Base-by-base conservation (phyloP, 2,113 vertebrate species). In the Nycticorax nycticorax region DNA sequence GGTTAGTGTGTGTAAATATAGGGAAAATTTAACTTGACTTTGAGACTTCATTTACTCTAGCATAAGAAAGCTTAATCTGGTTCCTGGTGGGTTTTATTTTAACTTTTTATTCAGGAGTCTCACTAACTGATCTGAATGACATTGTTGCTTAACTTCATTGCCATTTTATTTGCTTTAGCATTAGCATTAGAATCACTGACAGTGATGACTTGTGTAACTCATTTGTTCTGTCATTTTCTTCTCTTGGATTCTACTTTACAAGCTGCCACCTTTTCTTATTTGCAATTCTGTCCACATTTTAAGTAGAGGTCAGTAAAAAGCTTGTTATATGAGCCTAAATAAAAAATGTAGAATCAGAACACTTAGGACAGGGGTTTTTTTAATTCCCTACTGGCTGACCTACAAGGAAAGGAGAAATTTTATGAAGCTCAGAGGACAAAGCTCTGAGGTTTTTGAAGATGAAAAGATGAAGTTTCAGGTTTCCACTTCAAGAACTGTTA, bases 261-360 rank as follows among this genome's bases (percentile, higher is more conserved):
- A 88, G 13, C 6, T 73, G 39, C 4, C 19, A 55, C 5, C 2
- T 45, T 19, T 60, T 80, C 12, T 64, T 41, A 52, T 43, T 93
- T 93, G 84, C 22, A 63, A 6, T 84, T 69, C 55, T 86, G 17
- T 19, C 9, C 22, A 30, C 8, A 43, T 69, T 95, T 96, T 77
- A 82, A 33, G 6, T 8, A 63, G 59, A 72, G 53, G 8, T 32
- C 66, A 57, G 27, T 73, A 67, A 86, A 63, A 81, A 20, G 21
- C 4, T 41, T 23, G 11, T 30, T 89, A 5, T 72, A 47, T 30
- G 30, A 77, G 3, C n/a, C 45, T 59, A 66, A 88, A 73, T 21
- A 21, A 74, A 73, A 73, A 76, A 52, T 26, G 3, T 9, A 57
- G 8, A 41, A 43, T 66, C 0, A 0, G 12, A 90, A 72, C 5